Evolutionary conservation across 2,797 vertebrate species (phyloP).

Genomic region (Poeciliopsis paucimaculata): DNA sequence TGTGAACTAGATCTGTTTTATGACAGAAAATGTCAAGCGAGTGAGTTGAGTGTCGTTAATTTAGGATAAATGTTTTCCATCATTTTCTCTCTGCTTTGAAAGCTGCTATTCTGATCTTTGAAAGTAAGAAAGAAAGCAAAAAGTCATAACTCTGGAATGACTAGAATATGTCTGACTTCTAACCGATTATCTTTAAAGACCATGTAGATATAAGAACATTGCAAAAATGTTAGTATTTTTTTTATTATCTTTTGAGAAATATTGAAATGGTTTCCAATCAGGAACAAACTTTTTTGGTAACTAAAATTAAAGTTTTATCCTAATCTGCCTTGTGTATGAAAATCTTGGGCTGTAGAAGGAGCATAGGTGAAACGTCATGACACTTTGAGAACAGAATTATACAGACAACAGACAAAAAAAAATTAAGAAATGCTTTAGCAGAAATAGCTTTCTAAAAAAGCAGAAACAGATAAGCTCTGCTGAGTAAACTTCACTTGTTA

Average conservation of each 20-base stretch:
- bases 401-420: neutral
- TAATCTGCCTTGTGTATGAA: neutral
- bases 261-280: neutral
- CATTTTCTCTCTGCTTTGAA: slow-evolving; percentile 20
- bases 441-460: slow-evolving; percentile 30
- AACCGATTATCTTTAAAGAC: neutral
- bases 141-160: neutral
- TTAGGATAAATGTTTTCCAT: neutral
- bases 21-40: slow-evolving; percentile 14
- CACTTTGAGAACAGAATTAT: neutral
- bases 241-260: neutral
- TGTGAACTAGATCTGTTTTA: neutral
- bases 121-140: slow-evolving; percentile 10
- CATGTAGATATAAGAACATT: neutral
- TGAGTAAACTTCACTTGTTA: slow-evolving; percentile 31
- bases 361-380: neutral
- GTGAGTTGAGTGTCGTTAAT: slow-evolving; percentile 25
- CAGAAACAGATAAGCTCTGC: slow-evolving; percentile 32
- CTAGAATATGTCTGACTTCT: neutral
- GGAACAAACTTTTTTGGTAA: neutral
- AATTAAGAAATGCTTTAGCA: slow-evolving; percentile 6
- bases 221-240: neutral
- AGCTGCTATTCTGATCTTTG: neutral
- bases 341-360: neutral
- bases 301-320: neutral